Evolutionary conservation across 2,113 vertebrate species (phyloP).

Genomic region (Herpailurus yagouaroundi): DNA sequence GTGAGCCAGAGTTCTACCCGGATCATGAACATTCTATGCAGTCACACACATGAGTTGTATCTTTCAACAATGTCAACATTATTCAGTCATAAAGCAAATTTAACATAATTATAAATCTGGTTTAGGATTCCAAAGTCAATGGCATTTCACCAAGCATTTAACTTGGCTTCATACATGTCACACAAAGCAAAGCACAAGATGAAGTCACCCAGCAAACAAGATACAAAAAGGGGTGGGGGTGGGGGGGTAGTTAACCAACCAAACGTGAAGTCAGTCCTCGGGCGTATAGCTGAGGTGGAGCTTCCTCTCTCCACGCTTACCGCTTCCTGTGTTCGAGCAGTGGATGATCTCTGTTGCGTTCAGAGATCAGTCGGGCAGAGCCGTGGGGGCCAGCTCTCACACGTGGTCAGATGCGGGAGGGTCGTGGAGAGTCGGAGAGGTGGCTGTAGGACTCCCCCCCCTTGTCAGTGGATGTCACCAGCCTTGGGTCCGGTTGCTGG

Average conservation of each 20-base stretch:
- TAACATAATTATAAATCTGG: background rate
- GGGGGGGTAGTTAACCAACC: background rate
- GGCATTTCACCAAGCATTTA: background rate
- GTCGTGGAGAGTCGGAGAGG: background rate
- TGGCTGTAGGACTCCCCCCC: background rate
- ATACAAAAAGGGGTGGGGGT: background rate
- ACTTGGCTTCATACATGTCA: background rate
- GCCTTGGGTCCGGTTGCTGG: background rate
- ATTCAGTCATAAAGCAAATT: background rate
- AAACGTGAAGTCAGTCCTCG: fast-evolving
- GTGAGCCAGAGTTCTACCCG: fast-evolving
- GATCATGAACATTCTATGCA: fast-evolving
- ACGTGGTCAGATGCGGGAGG: background rate
- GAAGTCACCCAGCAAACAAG: background rate
- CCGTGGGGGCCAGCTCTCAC: background rate
- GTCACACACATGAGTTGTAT: background rate
- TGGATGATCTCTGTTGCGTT: background rate
- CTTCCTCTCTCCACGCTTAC: background rate
- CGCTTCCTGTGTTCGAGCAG: fast-evolving
- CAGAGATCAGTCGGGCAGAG: background rate
- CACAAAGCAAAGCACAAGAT: background rate
- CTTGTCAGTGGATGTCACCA: background rate
- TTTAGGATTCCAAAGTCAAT: background rate
- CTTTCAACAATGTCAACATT: too few relatives aligned
- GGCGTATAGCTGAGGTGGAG: background rate